These are phyloP conservation scores for Linnaemya tessellans DNA, from an alignment of 2,888 invertebrate genomes.

Conservation along the genomic window DNA sequence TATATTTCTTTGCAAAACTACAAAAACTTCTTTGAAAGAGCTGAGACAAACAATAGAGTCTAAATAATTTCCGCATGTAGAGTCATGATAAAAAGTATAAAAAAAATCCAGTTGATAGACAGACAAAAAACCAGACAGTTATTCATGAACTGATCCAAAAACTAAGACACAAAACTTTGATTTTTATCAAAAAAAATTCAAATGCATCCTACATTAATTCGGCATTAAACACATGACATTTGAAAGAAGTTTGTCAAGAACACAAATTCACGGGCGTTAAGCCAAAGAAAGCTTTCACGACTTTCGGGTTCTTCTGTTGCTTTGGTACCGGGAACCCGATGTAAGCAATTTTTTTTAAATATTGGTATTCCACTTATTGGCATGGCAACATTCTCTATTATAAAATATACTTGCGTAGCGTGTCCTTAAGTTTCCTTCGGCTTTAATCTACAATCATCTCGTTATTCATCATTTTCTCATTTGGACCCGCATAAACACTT, in stretches of 20 bases:
- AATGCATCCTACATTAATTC: conserved; percentile 24
- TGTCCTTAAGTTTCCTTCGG: background rate
- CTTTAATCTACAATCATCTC: background rate
- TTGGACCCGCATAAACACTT: conserved; percentile 66
- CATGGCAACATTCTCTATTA: too few species aligned
- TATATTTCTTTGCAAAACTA: conserved; percentile 29
- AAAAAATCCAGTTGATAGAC: conserved; percentile 46
- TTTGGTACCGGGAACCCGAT: background rate
- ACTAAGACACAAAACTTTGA: conserved; percentile 26
- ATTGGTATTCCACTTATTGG: background rate
- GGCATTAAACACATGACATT: background rate
- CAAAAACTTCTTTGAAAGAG: conserved; percentile 40
- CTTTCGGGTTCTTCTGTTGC: too few species aligned
- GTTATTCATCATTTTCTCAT: background rate
- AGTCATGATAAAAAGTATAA: conserved; percentile 46
- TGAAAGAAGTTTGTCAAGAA: background rate
- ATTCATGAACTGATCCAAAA: conserved; percentile 37
- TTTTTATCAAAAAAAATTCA: background rate
- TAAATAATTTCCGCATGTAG: conserved; percentile 80
- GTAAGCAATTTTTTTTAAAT: too few species aligned
- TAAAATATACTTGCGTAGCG: background rate
- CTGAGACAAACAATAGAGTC: conserved; percentile 77
- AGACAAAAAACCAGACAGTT: conserved; percentile 52
- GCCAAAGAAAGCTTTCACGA: background rate
- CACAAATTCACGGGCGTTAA: background rate